Evolutionary conservation across 2,888 invertebrate species (phyloP).

Genomic region (Tricholauxania praeusta): DNA sequence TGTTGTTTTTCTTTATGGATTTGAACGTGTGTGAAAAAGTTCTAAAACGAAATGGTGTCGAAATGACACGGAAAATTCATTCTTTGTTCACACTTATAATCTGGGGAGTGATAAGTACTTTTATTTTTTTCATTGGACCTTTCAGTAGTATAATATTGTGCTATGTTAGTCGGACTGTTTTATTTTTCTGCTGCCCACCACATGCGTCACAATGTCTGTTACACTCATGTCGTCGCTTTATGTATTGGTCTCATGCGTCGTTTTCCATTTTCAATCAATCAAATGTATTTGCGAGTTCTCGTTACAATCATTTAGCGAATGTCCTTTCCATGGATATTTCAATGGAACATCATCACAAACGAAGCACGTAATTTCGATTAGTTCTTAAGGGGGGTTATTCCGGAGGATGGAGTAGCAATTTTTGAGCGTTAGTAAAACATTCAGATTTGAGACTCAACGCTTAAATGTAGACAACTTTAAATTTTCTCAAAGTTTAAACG

Average conservation of each 20-base stretch:
- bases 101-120: conserved; percentile 52
- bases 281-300: conserved; percentile 48
- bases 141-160: conserved; percentile 27
- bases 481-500: too few species aligned
- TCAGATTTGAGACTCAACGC: too few species aligned
- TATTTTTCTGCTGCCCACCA: conserved; percentile 12
- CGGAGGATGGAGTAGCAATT: neutral
- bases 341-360: conserved; percentile 44
- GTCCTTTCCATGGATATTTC: conserved; percentile 46
- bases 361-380: conserved; percentile 62
- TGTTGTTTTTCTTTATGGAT: conserved; percentile 1
- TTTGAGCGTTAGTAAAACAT: too few species aligned
- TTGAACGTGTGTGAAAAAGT: conserved; percentile 20
- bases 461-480: too few species aligned
- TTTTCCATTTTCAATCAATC: conserved; percentile 53
- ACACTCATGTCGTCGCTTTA: conserved; percentile 31
- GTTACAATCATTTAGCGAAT: conserved; percentile 39
- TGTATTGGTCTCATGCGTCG: conserved; percentile 49
- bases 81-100: conserved; percentile 19
- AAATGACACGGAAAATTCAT: conserved; percentile 12
- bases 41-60: conserved; percentile 16
- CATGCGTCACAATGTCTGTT: conserved; percentile 14
- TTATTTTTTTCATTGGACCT: conserved; percentile 39
- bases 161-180: conserved; percentile 11
- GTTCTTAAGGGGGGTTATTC: conserved; percentile 22